A percentile compares a stretch with the other conserved stretches of the same genome.
These are phyloP conservation scores for Sardinella longiceps DNA, from an alignment of 2,797 vertebrate genomes.

Conservation along the genomic window DNA sequence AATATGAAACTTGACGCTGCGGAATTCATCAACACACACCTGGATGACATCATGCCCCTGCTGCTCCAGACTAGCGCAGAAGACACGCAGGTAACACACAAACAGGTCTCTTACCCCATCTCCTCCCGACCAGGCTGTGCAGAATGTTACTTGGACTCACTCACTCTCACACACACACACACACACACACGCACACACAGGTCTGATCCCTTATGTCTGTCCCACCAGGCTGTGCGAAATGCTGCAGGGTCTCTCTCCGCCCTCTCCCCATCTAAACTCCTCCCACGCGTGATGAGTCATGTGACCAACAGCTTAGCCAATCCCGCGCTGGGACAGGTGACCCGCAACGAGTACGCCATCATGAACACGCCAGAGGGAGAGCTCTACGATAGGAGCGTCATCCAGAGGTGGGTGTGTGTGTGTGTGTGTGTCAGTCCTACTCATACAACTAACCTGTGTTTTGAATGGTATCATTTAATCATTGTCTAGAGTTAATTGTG, in stretches of 20 bases:
- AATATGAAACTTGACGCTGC: slow-evolving; percentile 87
- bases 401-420: slow-evolving; percentile 82
- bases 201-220: background rate
- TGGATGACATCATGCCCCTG: slow-evolving; percentile 82
- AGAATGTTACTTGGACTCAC: no score
- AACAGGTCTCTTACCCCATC: no score
- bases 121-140: no score
- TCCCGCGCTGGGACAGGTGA: slow-evolving; percentile 83
- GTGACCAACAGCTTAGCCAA: slow-evolving; percentile 80
- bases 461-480: no score
- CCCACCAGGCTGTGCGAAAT: slow-evolving; percentile 84
- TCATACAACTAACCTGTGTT: no score
- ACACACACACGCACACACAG: background rate
- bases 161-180: background rate
- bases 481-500: no score
- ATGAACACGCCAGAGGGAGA: slow-evolving; percentile 90
- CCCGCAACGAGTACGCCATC: slow-evolving; percentile 90
- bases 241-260: slow-evolving; percentile 85
- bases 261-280: slow-evolving; percentile 84
- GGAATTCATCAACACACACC: slow-evolving; percentile 85
- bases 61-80: slow-evolving; percentile 77
- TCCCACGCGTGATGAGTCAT: slow-evolving; percentile 83
- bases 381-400: slow-evolving; percentile 91
- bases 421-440: background rate
- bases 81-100: slow-evolving; percentile 79